phyloP scores from a whole-genome alignment of 2,113 vertebrate species.

The Hemicordylus capensis region DNA sequence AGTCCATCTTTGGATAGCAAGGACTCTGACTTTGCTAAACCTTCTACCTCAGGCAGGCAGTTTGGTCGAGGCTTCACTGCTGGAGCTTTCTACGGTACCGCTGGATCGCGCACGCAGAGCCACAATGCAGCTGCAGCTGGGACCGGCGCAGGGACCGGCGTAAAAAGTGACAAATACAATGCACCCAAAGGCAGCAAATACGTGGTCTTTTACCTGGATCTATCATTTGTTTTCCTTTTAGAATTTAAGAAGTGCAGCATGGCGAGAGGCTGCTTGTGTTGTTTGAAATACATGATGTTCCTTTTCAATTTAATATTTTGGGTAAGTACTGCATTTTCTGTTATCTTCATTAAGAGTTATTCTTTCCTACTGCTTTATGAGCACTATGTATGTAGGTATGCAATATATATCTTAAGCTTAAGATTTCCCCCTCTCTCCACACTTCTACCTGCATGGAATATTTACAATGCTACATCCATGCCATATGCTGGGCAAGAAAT shows the following conservation, averaged over 20 bases:
- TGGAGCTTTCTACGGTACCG: slow-evolving; percentile 95
- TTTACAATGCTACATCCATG: slow-evolving; percentile 49
- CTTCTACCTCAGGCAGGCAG: slow-evolving; percentile 90
- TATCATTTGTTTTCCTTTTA: slow-evolving; percentile 99
- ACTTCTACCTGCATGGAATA: slow-evolving; percentile 50
- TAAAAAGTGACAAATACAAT: slow-evolving; percentile 85
- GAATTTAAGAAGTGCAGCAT: slow-evolving; percentile 99
- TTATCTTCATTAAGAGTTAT: slow-evolving; percentile 36
- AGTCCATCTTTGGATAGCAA: slow-evolving; percentile 97
- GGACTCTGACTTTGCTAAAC: slow-evolving; percentile 91
- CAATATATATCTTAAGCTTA: slow-evolving; percentile 54
- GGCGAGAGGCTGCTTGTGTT: slow-evolving; percentile 98
- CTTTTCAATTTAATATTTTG: slow-evolving; percentile 99
- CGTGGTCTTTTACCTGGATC: slow-evolving; percentile 99
- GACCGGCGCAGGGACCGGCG: slow-evolving; percentile 64
- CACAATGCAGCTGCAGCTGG: slow-evolving; percentile 58
- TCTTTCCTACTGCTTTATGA: slow-evolving; percentile 50
- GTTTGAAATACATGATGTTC: slow-evolving; percentile 99
- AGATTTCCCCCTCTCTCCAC: slow-evolving; percentile 22
- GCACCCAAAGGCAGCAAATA: slow-evolving; percentile 97
- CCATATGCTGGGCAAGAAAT: not conserved
- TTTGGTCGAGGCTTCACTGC: slow-evolving; percentile 95
- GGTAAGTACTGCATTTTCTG: slow-evolving; percentile 85
- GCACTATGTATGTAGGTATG: slow-evolving; percentile 41
- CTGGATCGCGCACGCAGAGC: slow-evolving; percentile 83